Evolutionary conservation across 1,140 invertebrate species (phyloP).

Genomic region (Pachypeltis micranthus): DNA sequence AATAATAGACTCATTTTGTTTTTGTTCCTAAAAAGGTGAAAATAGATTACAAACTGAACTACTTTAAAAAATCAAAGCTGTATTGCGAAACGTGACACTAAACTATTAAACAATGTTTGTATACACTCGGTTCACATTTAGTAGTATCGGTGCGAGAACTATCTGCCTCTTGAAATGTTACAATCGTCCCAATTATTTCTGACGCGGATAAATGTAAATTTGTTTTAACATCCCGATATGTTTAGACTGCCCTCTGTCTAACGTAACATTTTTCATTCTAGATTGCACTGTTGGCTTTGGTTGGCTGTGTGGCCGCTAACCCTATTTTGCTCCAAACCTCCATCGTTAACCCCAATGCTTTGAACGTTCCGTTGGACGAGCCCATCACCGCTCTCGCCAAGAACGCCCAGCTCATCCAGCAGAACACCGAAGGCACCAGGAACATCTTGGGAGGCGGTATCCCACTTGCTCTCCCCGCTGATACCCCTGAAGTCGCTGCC

Average conservation of each 20-base stretch:
- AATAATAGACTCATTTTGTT: too few relatives aligned
- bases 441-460: conserved; percentile 19
- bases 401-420: conserved; percentile 13
- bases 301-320: not conserved
- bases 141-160: not conserved
- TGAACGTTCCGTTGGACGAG: not conserved
- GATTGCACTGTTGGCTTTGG: not conserved
- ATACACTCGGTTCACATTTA: too few relatives aligned
- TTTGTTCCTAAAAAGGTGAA: too few relatives aligned
- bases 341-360: conserved; percentile 5
- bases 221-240: not conserved
- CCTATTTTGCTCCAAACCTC: not conserved
- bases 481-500: conserved; percentile 40
- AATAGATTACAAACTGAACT: too few relatives aligned
- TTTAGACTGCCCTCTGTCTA: not conserved
- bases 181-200: too few relatives aligned
- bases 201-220: not conserved
- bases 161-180: too few relatives aligned
- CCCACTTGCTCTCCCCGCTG: conserved; percentile 36
- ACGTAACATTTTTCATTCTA: not conserved
- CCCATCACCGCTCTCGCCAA: conserved; percentile 9
- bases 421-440: conserved; percentile 12
- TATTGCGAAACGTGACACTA: too few relatives aligned
- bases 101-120: too few relatives aligned
- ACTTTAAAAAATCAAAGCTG: too few relatives aligned